phyloP scores from a whole-genome alignment of 2,797 vertebrate species.

The Margarornis squamiger region DNA sequence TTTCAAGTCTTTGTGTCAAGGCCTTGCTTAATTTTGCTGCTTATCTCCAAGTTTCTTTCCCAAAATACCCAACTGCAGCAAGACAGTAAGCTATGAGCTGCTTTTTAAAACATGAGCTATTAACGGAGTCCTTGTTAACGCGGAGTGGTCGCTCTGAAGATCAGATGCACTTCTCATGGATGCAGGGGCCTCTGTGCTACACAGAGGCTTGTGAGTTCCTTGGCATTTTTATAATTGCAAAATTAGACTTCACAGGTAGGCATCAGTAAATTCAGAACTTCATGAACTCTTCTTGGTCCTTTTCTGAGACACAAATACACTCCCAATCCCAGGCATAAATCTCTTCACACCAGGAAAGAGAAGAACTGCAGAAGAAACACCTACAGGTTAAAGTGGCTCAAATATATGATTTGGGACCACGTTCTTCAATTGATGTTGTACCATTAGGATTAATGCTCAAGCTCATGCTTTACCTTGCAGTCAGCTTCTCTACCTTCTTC shows the following conservation, averaged over 20 bases:
- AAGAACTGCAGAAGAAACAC: neutral
- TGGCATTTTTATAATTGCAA: neutral
- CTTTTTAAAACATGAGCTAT: constrained; percentile 6
- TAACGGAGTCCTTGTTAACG: constrained; percentile 2
- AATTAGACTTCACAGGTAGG: neutral
- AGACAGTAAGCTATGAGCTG: neutral
- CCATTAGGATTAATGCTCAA: neutral
- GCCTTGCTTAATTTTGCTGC: constrained; percentile 20
- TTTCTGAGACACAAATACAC: neutral
- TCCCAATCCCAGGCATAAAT: neutral
- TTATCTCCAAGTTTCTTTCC: neutral
- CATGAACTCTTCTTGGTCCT: neutral
- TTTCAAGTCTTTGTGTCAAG: neutral
- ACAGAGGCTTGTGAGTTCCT: neutral
- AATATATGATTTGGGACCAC: rapidly evolving
- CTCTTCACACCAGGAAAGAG: neutral
- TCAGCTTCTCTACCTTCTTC: neutral
- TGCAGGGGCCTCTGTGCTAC: neutral
- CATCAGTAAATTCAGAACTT: neutral
- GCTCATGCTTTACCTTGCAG: neutral
- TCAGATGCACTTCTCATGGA: neutral
- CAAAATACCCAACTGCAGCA: neutral
- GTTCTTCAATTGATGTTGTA: neutral
- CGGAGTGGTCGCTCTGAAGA: constrained; percentile 6
- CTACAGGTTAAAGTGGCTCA: neutral